Conservation (phyloP, 2,113 vertebrate genomes). For the Oreamnos americanus region DNA sequence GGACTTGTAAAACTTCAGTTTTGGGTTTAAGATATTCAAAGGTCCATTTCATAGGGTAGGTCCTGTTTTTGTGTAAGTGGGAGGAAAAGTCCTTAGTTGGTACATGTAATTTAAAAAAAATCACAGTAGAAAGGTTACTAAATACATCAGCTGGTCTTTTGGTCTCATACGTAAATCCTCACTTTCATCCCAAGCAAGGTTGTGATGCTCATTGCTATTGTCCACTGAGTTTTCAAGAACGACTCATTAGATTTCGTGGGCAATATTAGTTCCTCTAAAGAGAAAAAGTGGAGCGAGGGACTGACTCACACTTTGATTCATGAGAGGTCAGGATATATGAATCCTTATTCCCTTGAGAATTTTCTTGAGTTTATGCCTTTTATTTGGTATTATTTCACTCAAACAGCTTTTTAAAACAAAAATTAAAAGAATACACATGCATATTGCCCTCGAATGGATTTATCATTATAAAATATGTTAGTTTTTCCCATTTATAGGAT, state of each 20-base stretch:
- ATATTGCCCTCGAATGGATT: not conserved
- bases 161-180: not conserved
- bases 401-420: not conserved
- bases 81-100: not conserved
- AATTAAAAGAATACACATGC: not conserved
- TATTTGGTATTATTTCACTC: conserved; percentile 2
- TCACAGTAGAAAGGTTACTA: not conserved
- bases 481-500: not conserved
- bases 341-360: not conserved
- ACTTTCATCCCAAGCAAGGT: not conserved
- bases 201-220: not conserved
- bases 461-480: not conserved
- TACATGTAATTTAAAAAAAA: not conserved
- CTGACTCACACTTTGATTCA: not conserved
- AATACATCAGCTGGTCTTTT: not conserved
- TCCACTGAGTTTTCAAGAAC: not conserved
- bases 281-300: not conserved
- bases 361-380: not conserved
- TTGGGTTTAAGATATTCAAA: not conserved
- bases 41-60: not conserved
- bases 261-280: not conserved
- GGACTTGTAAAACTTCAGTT: not conserved
- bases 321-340: not conserved
- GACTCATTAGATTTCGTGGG: not conserved
- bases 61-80: not conserved